Evolutionary conservation across 2,113 vertebrate species (phyloP).

Genomic region (Myotis brandtii): DNA sequence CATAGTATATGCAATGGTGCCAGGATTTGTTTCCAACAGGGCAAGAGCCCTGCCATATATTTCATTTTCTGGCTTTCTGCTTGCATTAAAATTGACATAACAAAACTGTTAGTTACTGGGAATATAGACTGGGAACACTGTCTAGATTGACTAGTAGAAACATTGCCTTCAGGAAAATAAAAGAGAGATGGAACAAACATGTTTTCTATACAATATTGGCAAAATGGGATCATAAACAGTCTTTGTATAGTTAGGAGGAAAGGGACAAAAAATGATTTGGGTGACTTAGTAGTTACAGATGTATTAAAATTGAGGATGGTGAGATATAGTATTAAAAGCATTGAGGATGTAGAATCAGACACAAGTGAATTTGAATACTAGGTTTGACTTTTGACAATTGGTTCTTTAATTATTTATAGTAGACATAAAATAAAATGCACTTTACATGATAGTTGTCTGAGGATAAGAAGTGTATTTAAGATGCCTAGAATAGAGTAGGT

Average conservation of each 20-base stretch:
- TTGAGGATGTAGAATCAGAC: not conserved
- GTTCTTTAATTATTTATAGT: not conserved
- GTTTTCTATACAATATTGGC: not conserved
- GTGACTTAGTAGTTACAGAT: not conserved
- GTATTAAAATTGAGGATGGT: not conserved
- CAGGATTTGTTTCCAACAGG: slow-evolving; percentile 30
- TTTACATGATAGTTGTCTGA: not conserved
- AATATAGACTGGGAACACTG: not conserved
- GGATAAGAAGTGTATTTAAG: not conserved
- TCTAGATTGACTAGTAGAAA: not conserved
- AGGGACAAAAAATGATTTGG: not conserved
- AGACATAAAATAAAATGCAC: not conserved
- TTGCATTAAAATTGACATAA: not conserved
- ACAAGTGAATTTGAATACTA: not conserved
- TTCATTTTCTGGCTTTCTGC: not conserved
- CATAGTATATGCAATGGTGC: not conserved
- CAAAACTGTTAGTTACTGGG: not conserved
- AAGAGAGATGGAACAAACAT: not conserved
- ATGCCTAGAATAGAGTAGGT: not conserved
- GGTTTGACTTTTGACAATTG: not conserved
- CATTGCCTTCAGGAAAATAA: not conserved
- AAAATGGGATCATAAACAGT: not conserved
- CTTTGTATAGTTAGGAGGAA: not conserved
- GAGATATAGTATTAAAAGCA: not conserved
- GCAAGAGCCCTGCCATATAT: not conserved